These are phyloP conservation scores for Noctua janthe DNA, from an alignment of 2,888 invertebrate species.

Conservation along the genomic window DNA sequence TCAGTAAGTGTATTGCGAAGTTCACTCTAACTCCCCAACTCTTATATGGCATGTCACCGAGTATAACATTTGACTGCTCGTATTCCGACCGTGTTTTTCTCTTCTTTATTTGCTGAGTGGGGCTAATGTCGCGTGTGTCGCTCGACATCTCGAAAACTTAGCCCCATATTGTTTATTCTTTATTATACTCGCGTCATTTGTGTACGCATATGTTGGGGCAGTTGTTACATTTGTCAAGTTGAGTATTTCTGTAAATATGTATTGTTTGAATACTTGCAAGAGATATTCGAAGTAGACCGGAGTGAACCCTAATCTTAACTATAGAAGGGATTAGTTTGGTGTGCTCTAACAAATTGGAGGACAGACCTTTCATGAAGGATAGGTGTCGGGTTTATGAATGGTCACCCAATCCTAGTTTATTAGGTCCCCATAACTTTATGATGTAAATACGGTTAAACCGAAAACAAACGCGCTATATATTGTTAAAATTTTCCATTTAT, in stretches of 20 bases:
- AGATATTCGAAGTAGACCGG: slow-evolving; percentile 36
- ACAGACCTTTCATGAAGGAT: slow-evolving; percentile 55
- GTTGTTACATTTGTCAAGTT: slow-evolving; percentile 43
- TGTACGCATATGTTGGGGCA: slow-evolving; percentile 30
- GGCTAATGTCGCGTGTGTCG: slow-evolving; percentile 68
- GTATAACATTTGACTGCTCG: slow-evolving; percentile 68
- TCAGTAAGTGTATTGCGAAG: slow-evolving; percentile 80
- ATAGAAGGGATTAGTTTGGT: slow-evolving; percentile 50
- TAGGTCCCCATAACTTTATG: slow-evolving; percentile 45
- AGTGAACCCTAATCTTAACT: slow-evolving; percentile 54
- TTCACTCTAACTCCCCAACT: slow-evolving; percentile 74
- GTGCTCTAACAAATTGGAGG: slow-evolving; percentile 54
- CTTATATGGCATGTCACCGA: slow-evolving; percentile 69
- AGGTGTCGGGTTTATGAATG: slow-evolving; percentile 59
- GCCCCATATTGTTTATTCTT: slow-evolving; percentile 70
- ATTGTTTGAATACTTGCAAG: slow-evolving; percentile 42
- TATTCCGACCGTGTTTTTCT: slow-evolving; percentile 65
- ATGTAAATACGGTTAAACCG: slow-evolving; percentile 19
- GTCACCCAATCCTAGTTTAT: slow-evolving; percentile 47
- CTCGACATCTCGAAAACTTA: slow-evolving; percentile 64
- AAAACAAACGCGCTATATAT: slow-evolving; percentile 24
- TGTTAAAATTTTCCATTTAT: slow-evolving; percentile 19
- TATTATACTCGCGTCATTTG: slow-evolving; percentile 61
- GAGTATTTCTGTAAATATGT: slow-evolving; percentile 54
- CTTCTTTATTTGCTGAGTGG: slow-evolving; percentile 68